A percentile compares a stretch with the other conserved stretches of the same genome.
Evolutionary conservation across 1,140 invertebrate species (phyloP).

Genomic region (Rhagoletis pomonella): DNA sequence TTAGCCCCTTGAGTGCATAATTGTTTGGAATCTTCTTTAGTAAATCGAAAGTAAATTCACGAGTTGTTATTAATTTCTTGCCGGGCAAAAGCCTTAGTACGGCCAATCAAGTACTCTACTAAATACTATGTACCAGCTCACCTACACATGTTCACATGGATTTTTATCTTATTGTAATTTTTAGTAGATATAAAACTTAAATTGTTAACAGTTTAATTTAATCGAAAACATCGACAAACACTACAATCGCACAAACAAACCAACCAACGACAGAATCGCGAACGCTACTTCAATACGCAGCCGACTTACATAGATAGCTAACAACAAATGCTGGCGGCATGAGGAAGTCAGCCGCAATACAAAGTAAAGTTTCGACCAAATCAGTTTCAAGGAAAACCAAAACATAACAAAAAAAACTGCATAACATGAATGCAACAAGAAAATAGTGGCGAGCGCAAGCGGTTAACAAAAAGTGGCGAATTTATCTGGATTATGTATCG

Average conservation of each 20-base stretch:
- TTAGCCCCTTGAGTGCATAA: too few species aligned
- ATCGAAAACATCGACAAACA: slow-evolving; percentile 28
- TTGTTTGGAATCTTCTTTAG: too few species aligned
- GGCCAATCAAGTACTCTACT: too few species aligned
- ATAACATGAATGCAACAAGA: not conserved
- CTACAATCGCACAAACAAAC: not conserved
- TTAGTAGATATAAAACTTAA: slow-evolving; percentile 15
- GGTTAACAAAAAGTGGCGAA: slow-evolving; percentile 10
- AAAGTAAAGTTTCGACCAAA: not conserved
- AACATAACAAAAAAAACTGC: not conserved
- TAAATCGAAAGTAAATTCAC: too few species aligned
- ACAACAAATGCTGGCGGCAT: not conserved
- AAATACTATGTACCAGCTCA: not conserved
- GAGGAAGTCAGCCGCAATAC: not conserved
- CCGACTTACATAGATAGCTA: not conserved
- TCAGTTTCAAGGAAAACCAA: not conserved
- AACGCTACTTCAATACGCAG: not conserved
- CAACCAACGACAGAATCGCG: not conserved
- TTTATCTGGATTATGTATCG: slow-evolving; percentile 29
- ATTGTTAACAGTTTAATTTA: slow-evolving; percentile 48
- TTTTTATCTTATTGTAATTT: slow-evolving; percentile 14
- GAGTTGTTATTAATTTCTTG: not conserved
- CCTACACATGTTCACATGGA: slow-evolving; percentile 36
- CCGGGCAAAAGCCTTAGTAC: not conserved
- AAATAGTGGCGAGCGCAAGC: not conserved